Evolutionary conservation across 2,888 invertebrate species (phyloP), one percentile per base, ranked within the genome.

Genomic region (Ochlodes sylvanus): DNA sequence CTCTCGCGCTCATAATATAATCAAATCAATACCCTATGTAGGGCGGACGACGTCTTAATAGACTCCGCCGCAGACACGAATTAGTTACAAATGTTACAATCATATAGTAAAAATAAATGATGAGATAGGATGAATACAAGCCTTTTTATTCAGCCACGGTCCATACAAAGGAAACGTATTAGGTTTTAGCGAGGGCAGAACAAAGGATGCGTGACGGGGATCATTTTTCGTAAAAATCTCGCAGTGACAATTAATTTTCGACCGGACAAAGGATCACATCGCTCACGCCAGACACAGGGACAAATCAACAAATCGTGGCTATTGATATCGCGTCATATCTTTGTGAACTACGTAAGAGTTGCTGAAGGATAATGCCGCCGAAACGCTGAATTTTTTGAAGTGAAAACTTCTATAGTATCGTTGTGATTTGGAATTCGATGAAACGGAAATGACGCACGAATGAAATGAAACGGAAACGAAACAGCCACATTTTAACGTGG

Each of bases 171-270:
- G 14, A 55, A 54, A 55, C 34, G 55, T 55, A 55, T 55, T 55
- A 55, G 55, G 55, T 55, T 55, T 55, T 34, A 34, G 55, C 55
- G 15, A 67, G 57, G 27, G 50, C 10, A 42, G 55, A 61, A 67
- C 67, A 67, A 67, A 54, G 67, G 47, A 21, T 14, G n/a, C 32
- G 42, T 61, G 60, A 61, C 66, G 54, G 44, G 66, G 66, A 67
- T 60, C 44, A 61, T 61, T 67, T 67, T 54, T 60, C 52, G 44
- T 57, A 64, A 63, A 67, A 67, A 67, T 67, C 54, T 41, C 66
- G 42, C 42, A 10, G 41, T 27, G 66, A 67, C 66, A 60, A 67
- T 67, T 67, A 67, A 67, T 67, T 67, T 60, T 61, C 7, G 41
- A 17, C 32, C 44, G 60, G n/a, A 67, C 66, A 67, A 67, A 67